Percentiles rank a stretch among this genome's conserved stretches.
Conservation (phyloP, 2,113 vertebrate genomes). For the Perognathus longimembris region DNA sequence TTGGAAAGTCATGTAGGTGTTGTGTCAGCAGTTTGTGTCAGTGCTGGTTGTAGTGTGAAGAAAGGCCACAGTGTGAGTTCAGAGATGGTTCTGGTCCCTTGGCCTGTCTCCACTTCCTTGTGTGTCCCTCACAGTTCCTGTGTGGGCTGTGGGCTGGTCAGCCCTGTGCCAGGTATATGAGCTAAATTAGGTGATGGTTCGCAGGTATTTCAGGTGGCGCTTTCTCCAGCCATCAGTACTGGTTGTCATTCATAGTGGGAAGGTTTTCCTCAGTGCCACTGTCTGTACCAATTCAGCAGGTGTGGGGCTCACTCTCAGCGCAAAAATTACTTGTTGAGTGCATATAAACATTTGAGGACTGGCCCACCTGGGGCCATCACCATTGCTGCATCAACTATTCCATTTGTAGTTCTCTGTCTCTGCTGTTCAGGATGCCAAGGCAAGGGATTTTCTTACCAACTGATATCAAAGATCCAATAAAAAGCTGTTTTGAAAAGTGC, state of each 20-base stretch:
- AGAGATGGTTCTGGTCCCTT: no score
- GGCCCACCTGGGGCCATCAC: not conserved
- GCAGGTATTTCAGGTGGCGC: no score
- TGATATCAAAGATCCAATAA: not conserved
- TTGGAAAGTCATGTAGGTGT: no score
- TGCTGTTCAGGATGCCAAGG: not conserved
- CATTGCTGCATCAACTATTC: fast-evolving
- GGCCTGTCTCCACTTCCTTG: no score
- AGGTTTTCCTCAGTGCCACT: not conserved
- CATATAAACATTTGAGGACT: not conserved
- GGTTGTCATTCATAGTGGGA: not conserved
- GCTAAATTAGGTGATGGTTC: not conserved
- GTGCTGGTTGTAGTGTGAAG: not conserved
- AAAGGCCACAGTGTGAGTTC: not conserved
- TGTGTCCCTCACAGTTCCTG: no score
- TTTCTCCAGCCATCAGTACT: not conserved
- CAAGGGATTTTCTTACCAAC: not conserved
- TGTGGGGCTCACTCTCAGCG: not conserved
- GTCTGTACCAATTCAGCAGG: not conserved
- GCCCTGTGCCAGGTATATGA: no score
- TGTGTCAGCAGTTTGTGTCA: no score
- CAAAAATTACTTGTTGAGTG: not conserved
- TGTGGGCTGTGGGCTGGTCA: no score
- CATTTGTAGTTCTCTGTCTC: fast-evolving
- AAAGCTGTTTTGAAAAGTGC: not conserved